Evolutionary conservation across 2,888 invertebrate species (phyloP), one percentile per base, ranked within the genome.

Genomic region (Autographa gamma): DNA sequence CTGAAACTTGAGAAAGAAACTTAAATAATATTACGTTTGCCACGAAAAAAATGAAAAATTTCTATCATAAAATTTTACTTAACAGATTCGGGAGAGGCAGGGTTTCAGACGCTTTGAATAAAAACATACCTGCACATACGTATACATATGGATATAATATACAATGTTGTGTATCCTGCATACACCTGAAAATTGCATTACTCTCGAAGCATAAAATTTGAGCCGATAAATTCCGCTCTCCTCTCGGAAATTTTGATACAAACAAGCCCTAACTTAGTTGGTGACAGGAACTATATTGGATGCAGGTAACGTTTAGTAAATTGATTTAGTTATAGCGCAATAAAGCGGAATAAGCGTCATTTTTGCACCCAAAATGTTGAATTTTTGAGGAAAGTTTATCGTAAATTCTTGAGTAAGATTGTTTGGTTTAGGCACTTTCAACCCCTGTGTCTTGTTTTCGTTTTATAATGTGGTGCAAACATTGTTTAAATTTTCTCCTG

Each of bases 161-260:
- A 14, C 19, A 25, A 63, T 61, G 32, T 48, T 11, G n/a, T 41
- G 16, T n/a, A 66, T 5, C 14, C 34, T n/a, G 60, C 11, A 60
- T 74, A 14, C 52, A 60, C 32, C 19, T 52, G 34, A 43, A 63
- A 74, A 67, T 67, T 71, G 18, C 41, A 63, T 67, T 63, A 67
- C 64, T 56, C 34, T 31, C 31, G 25, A 7, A 52, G 59, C 31
- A 25, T 64, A 62, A 70, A 60, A 32, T 66, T 54, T 63, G 32
- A 14, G 3, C 18, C 34, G 25, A 77, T 77, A 76, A 69, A 66
- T 62, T 48, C 34, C 19, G 60, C 66, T 31, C 9, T 19, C 6
- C 13, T 38, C 14, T 1, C n/a, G 16, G 31, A 38, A 5, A 60
- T 65, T 70, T 64, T 67, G 25, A 52, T 34, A 73, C 56, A 65